Conservation (phyloP, 2,113 vertebrate genomes). For the Nesogale talazaci region DNA sequence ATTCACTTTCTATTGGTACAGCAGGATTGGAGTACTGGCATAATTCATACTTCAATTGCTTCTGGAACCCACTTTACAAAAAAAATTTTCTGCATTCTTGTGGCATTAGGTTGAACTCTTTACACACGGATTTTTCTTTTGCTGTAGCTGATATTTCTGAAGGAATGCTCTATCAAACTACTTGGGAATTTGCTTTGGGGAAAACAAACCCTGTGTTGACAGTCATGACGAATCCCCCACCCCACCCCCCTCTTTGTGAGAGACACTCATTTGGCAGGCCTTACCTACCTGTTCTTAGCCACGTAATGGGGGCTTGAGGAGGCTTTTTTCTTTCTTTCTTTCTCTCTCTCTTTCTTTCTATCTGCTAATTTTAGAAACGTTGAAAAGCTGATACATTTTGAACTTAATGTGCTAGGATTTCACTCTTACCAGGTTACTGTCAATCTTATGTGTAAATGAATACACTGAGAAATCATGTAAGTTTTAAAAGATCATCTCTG, state of each 20-base stretch:
- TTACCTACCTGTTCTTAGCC: background rate
- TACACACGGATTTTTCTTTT: background rate
- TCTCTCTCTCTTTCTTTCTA: background rate
- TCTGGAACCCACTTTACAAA: background rate
- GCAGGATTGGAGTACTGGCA: fast-evolving
- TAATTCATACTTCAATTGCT: background rate
- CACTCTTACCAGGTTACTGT: conserved; percentile 39
- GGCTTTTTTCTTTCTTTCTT: background rate
- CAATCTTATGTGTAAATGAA: background rate
- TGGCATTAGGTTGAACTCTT: background rate
- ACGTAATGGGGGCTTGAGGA: background rate
- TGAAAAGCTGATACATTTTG: background rate
- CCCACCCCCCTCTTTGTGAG: background rate
- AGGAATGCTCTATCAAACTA: background rate
- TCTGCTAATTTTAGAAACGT: background rate
- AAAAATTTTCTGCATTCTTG: background rate
- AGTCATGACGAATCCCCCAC: background rate
- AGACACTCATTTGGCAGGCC: fast-evolving
- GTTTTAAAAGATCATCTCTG: background rate
- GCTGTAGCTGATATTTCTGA: background rate
- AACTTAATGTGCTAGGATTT: background rate
- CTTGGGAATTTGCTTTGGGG: background rate
- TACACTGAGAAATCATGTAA: background rate
- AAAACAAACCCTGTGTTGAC: background rate
- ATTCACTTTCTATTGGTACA: background rate